Base-by-base conservation (phyloP, 1,140 invertebrate species). In the Rhyacophila brunnea region DNA sequence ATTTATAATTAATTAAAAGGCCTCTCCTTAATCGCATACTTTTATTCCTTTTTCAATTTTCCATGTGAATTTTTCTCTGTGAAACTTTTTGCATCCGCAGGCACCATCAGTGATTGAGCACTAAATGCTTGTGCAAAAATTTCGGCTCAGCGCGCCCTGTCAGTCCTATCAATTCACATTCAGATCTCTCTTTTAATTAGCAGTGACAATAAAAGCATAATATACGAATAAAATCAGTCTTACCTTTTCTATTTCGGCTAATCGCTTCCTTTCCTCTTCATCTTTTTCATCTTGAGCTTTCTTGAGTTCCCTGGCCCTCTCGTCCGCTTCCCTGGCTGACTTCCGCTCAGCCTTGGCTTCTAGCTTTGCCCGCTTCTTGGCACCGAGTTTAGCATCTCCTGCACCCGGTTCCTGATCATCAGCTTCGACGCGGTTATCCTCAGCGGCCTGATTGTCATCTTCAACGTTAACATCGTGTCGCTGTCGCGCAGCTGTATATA, bases 311-410 rank as follows among this genome's bases (percentile, higher is more conserved):
- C 90, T 76, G 36, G 87, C 80, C 50, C 84, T 80, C 63, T 90
- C 85, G 65, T 89, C 85, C 7, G 81, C 85, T 80, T 97, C 93
- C 67, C 94, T 83, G 48, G 88, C 84, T 6, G 86, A 81, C 69
- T 90, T 91, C 67, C 89, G 95, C 64, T 96, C 93, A 50, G 93
- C 91, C 74, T 98, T 98, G 0, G 91, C 89, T 79, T 95, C 91
- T 43, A 96, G 69, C 74, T 96, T 96, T 0, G 92, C 92, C 15
- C 88, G 74, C 74, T 95, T 96, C 74, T 98, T 98, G 0, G 93
- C 88, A 6, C 96, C 96, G 68, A 98, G 85, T 80, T 96, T 97
- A 4, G 86, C 84, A 65, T 89, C 87, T 36, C 43, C 46, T 7
- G 62, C 57, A 13, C 59, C 45, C n/a, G 40, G n/a, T 2, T 49